Percentiles rank a stretch among this genome's conserved stretches.
Conservation (phyloP, 64 coral and sea anemone genomes). For the Astreopora myriophthalma region DNA sequence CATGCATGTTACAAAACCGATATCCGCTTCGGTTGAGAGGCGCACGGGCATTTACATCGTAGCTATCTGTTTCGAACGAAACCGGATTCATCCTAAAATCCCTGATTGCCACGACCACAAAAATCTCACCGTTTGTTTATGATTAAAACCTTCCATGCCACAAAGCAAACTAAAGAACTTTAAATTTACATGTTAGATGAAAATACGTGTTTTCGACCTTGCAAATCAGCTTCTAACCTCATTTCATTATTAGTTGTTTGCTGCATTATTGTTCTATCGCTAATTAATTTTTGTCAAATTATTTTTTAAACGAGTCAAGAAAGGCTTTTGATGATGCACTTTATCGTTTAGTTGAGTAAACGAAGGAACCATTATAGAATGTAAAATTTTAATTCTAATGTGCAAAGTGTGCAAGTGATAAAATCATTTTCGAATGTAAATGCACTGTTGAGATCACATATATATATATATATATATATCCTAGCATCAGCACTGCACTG, state of each 20-base stretch:
- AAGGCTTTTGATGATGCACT: background rate
- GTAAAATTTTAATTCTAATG: background rate
- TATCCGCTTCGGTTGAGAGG: too few relatives aligned
- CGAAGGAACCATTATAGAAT: background rate
- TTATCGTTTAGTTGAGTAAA: constrained; percentile 7
- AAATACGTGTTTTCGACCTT: background rate
- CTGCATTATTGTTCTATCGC: background rate
- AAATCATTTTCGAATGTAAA: background rate
- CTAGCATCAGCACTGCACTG: too few relatives aligned
- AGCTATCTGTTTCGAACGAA: too few relatives aligned
- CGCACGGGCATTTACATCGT: too few relatives aligned
- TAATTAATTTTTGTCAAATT: background rate
- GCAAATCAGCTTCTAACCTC: background rate
- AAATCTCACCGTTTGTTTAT: constrained; percentile 5
- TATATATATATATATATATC: too few relatives aligned
- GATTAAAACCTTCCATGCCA: background rate
- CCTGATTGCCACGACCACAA: background rate
- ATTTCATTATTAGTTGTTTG: background rate
- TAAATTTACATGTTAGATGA: background rate
- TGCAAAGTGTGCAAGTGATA: background rate
- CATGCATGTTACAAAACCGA: background rate
- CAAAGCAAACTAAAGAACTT: background rate
- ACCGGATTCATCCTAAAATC: too few relatives aligned
- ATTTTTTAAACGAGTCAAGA: background rate
- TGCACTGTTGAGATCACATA: background rate